Conservation (phyloP, 2,113 vertebrate species). For the Tragelaphus scriptus region DNA sequence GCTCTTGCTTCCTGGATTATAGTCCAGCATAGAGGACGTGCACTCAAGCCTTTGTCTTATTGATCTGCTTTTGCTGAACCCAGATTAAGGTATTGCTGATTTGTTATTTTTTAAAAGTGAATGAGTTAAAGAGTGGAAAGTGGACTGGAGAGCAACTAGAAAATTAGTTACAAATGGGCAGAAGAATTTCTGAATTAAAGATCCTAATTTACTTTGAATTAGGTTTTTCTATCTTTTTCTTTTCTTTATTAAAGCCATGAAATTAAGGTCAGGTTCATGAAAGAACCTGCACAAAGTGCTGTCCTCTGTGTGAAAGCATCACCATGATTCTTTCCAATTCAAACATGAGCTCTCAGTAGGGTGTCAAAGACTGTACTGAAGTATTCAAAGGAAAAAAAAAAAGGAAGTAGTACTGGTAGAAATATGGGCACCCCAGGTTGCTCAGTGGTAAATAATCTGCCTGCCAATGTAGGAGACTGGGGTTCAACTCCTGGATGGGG, state of each 20-base stretch:
- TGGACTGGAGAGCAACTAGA: not conserved
- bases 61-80: not conserved
- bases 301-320: not conserved
- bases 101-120: not conserved
- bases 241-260: not conserved
- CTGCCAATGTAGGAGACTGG: not conserved
- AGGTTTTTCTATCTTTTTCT: not conserved
- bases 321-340: not conserved
- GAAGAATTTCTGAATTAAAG: not conserved
- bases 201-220: constrained; percentile 29
- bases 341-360: not conserved
- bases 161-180: not conserved
- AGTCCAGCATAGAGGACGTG: not conserved
- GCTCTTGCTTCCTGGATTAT: not conserved
- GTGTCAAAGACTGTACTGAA: not conserved
- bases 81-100: not conserved
- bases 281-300: not conserved
- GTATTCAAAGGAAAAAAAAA: not conserved
- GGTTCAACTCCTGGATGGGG: not conserved
- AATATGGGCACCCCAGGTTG: not conserved
- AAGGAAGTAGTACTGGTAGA: not conserved
- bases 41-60: not conserved
- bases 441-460: not conserved
- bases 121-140: not conserved
- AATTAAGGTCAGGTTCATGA: not conserved